Evolutionary conservation across 2,113 vertebrate genomes (phyloP).

Genomic region (Pelecanoides urinatrix): DNA sequence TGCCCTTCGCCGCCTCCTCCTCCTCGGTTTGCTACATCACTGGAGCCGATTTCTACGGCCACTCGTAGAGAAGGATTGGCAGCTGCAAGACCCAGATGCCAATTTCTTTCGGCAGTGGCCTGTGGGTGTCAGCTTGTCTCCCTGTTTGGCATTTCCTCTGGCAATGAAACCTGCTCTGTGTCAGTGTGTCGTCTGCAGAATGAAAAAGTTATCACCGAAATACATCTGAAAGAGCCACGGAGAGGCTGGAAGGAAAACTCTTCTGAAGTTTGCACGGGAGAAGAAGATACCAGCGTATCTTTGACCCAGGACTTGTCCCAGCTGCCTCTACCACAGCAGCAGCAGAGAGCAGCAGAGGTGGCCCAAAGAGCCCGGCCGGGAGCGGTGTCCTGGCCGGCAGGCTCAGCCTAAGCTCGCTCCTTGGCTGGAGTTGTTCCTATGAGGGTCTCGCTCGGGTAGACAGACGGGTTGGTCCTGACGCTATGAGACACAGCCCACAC

Average conservation of each 20-base stretch:
- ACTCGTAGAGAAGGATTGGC: neutral
- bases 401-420: neutral
- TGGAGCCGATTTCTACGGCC: neutral
- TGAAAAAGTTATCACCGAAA: neutral
- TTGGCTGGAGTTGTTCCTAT: rapidly evolving
- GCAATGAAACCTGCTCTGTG: neutral
- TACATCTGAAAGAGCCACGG: neutral
- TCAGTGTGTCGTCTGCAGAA: neutral
- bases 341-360: neutral
- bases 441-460: neutral
- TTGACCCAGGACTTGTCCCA: neutral
- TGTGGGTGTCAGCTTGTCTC: neutral
- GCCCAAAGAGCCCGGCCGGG: rapidly evolving
- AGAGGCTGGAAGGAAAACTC: neutral
- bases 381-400: neutral
- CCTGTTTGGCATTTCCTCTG: neutral
- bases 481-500: too few relatives aligned
- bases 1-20: neutral
- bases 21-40: neutral
- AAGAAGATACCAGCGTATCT: rapidly evolving
- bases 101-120: neutral
- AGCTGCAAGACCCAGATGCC: neutral
- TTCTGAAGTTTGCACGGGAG: neutral
- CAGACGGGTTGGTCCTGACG: rapidly evolving
- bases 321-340: rapidly evolving